Evolutionary conservation across 2,797 vertebrate genomes (phyloP), one percentile per base, ranked within the genome.

Genomic region (Pogonophryne albipinna): DNA sequence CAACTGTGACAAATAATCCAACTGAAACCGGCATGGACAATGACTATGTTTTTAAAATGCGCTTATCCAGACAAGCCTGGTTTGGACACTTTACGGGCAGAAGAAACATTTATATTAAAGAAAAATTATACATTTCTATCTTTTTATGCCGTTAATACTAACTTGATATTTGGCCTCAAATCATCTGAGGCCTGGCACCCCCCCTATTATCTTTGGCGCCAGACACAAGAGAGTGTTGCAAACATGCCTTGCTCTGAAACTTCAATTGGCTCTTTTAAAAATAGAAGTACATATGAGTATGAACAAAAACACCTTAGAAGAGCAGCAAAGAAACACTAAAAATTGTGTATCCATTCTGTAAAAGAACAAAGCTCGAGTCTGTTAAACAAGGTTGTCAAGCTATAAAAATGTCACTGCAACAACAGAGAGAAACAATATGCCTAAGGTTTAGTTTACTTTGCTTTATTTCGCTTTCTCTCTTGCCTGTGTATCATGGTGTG

Each of bases 391-490:
- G 23, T 19, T 12, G 46, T 17, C 13, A 13, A 42, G 23, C 63
- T 60, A 20, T 69, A 45, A 62, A 76, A 68, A 71, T 66, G 68
- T 31, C 72, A 66, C 19, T 20, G 51, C 17, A 17, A 62, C 16
- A 46, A 44, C 19, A 42, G 57, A 47, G 27, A 47, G 27, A 49
- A 19, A 71, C 55, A 47, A 51, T 44, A 31, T 52, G 53, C 59
- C 58, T 14, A 4, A 34, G 15, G 50, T 53, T 70, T 45, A 6
- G n/a, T 53, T 70, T 34, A 57, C 4, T 51, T 52, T 23, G 17
- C 15, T 46, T 44, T 31, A n/a, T 69, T 47, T 52, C 2, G 10
- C 45, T 8, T 23, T 45, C 20, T 17, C 13, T 66, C 23, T 64
- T 61, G 11, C 12, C 13, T 31, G 62, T 23, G 47, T 58, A 20